Evolutionary conservation across 2,113 vertebrate genomes (phyloP), one percentile per base, ranked within the genome.

Genomic region (Chloropsis hardwickii): DNA sequence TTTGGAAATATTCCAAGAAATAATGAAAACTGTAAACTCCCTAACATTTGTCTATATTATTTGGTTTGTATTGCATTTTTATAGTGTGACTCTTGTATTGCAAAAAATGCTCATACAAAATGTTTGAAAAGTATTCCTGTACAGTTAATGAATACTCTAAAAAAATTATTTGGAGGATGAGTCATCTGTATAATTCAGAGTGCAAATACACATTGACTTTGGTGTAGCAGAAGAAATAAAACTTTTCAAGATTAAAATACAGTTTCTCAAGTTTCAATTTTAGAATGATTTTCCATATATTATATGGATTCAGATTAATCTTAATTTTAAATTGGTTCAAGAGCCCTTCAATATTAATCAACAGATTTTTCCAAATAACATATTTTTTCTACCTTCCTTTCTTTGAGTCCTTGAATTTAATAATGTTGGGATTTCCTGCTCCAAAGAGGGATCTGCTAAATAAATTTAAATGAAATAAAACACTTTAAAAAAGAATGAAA

Each of bases 371-470:
- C 88, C 54, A 88, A 93, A 81, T 40, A 81, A 67, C 21, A n/a
- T 72, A 8, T 60, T 88, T 90, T 96, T 90, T 86, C 60, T 90
- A 42, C 85, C n/a, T 91, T 79, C 40, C 25, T 90, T 86, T 82
- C 66, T 93, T 86, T 83, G 42, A 73, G 74, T 50, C 8, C 47
- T 86, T 92, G 60, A 66, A 92, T 96, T 94, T 95, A 94, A 96
- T 90, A 83, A 95, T 27, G 22, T 61, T 92, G 88, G 90, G 79
- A 93, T 95, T 96, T 97, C 93, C 79, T 82, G 47, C 56, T 94
- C 56, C 60, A 71, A 88, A 86, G 76, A 60, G 31, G 47, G 67
- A 88, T 92, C 93, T 96, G 92, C 60, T 86, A 94, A 94, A 86
- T 88, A 88, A 88, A 90, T 96, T 88, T 78, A 79, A 94, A 81